Evolutionary conservation across 2,797 vertebrate species (phyloP).

Genomic region (Pyrocephalus nanus): DNA sequence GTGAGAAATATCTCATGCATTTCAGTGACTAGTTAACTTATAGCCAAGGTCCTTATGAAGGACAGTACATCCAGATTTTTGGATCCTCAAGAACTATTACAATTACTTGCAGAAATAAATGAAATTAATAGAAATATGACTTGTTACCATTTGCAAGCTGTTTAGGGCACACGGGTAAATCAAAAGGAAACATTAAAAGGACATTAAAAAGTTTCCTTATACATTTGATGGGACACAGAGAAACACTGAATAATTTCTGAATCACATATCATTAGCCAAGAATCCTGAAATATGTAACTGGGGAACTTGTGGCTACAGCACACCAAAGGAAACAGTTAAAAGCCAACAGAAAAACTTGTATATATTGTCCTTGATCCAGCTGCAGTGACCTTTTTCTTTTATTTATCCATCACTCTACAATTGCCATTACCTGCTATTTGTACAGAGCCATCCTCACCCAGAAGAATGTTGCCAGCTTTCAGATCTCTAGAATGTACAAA

Average conservation of each 20-base stretch:
- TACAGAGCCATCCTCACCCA: slow-evolving; percentile 97
- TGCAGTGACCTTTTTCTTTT: background rate
- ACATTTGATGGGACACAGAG: background rate
- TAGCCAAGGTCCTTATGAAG: background rate
- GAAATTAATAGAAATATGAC: background rate
- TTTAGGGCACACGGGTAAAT: background rate
- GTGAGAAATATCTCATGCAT: background rate
- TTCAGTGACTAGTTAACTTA: background rate
- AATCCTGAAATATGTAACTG: background rate
- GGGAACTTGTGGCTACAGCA: background rate
- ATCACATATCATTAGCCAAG: background rate
- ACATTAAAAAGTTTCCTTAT: background rate
- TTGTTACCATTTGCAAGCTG: background rate
- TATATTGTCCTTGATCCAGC: background rate
- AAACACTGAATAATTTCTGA: background rate
- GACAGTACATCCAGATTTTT: background rate
- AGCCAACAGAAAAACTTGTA: background rate
- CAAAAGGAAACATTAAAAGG: background rate
- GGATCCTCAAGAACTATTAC: background rate
- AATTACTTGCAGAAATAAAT: background rate
- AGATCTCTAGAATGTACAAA: slow-evolving; percentile 83
- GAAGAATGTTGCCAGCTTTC: slow-evolving; percentile 97
- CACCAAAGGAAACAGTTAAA: background rate
- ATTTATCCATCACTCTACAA: background rate
- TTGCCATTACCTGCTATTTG: slow-evolving; percentile 94